Evolutionary conservation across 2,797 vertebrate genomes (phyloP), one percentile per base, ranked within the genome.

Genomic region (Astyanax mexicanus): DNA sequence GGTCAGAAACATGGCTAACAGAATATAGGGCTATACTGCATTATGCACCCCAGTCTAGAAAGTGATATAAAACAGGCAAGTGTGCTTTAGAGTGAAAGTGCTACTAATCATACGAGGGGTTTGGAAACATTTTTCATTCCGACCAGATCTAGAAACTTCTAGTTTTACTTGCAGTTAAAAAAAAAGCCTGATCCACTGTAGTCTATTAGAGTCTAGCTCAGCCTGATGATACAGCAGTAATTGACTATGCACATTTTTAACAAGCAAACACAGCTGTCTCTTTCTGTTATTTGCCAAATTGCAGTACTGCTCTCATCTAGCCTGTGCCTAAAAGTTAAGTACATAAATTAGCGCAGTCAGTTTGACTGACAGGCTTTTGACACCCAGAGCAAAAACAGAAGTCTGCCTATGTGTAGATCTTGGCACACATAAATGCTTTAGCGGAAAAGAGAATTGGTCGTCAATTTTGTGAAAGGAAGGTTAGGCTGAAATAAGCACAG

Each of bases 371-470:
- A 35, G 29, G 15, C 15, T 9, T 6, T 3, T 62, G 60, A 62
- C 37, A 42, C 10, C 19, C 4, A 23, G 23, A 25, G 25, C 19
- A 42, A 42, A 42, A 5, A 4, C 4, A 62, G 58, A 40, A 42
- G 0, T 62, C 37, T 23, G 57, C 32, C 19, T 55, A 15, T 52
- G 25, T 23, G 23, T 55, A 29, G 25, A 52, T 13, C 23, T 52
- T 27, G 21, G 40, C 9, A 4, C 13, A 58, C 29, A 7, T 58
- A 9, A n/a, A n/a, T n/a, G 25, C 12, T 27, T 15, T 17, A 23
- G 40, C 61, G 65, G 9, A 44, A 65, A 38, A 11, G n/a, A 61
- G 37, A 38, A 62, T 21, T 35, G 38, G 35, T 19, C 57, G 61
- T 6, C 37, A 10, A 32, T 60, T 60, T 60, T 32, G n/a, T n/a